Base-by-base conservation (phyloP, 2,888 invertebrate species). In the Acrobasis consociella region DNA sequence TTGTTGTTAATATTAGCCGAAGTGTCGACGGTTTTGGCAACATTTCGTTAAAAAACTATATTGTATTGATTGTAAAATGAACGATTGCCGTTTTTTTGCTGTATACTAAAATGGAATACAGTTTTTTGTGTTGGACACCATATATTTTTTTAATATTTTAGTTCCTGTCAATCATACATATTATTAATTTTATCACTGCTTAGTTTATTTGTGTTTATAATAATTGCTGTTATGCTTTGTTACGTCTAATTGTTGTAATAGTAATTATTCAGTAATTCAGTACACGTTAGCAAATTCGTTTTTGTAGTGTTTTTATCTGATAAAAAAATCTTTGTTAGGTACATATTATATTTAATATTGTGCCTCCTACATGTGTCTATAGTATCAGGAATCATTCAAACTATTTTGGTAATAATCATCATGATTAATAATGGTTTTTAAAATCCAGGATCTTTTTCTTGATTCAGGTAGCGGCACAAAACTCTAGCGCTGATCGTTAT, bases 321-420 rank as follows among this genome's bases (percentile, higher is more conserved):
- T 69, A 62, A n/a, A n/a, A n/a, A n/a, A n/a, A n/a, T n/a, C n/a
- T n/a, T n/a, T n/a, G n/a, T n/a, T n/a, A n/a, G n/a, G n/a, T n/a
- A n/a, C n/a, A n/a, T n/a, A n/a, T n/a, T n/a, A n/a, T n/a, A n/a
- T n/a, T n/a, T n/a, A n/a, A 69, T 73, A 11, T 72, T 73, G 72
- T 71, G 71, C 74, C 81, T 80, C 76, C 74, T 79, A 72, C 67
- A 70, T 73, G 69, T 73, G 69, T 79, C 70, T 72, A 78, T 22
- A 31, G 31, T 31, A 31, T 22, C 31, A 31, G 22, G 22, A 22
- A 22, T 22, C 22, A 31, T 31, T 31, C 31, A 31, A 31, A 31
- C 1, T 31, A 31, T 31, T 31, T 31, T 22, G 22, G 2, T 22
- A 3, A 31, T 8, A 31, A 31, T 31, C 5, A 5, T 31, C 7